Evolutionary conservation across 2,113 vertebrate species (phyloP).

Genomic region (Dromiciops gliroides): DNA sequence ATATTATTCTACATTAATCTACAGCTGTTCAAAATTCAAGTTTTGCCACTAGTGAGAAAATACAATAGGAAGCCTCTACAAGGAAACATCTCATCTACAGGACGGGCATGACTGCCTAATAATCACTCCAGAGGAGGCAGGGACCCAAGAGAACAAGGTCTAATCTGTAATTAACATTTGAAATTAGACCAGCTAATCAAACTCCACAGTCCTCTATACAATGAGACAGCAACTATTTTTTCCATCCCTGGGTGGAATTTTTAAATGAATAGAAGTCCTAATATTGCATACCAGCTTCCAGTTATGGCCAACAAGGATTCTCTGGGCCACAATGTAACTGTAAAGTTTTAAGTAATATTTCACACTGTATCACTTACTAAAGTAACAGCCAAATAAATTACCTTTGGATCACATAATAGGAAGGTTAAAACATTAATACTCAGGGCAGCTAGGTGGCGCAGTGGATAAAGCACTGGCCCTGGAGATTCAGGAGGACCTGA

Average conservation of each 20-base stretch:
- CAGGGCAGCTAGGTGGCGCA: too few relatives aligned
- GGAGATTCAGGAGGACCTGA: too few relatives aligned
- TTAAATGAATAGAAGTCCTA: conserved; percentile 22
- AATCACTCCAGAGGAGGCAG: background rate
- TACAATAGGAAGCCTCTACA: background rate
- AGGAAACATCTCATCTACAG: background rate
- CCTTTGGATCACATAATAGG: background rate
- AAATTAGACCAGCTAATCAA: conserved; percentile 32
- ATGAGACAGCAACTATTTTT: conserved; percentile 21
- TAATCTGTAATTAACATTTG: conserved; percentile 44
- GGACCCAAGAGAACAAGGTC: conserved; percentile 20
- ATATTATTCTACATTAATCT: background rate
- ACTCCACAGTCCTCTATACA: conserved; percentile 35
- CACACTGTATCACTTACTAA: background rate
- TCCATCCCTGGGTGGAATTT: background rate
- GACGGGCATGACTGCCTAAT: background rate
- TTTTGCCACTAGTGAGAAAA: background rate
- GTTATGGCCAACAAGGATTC: background rate
- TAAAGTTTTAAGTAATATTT: background rate
- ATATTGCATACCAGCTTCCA: conserved; percentile 24
- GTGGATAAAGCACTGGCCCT: too few relatives aligned
- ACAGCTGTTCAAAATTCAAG: background rate
- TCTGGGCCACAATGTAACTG: background rate
- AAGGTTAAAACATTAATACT: background rate
- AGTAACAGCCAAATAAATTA: background rate